These are phyloP conservation scores for Rotaria sp. DNA, from an alignment of 2,888 invertebrate genomes.

Conservation along the genomic window DNA sequence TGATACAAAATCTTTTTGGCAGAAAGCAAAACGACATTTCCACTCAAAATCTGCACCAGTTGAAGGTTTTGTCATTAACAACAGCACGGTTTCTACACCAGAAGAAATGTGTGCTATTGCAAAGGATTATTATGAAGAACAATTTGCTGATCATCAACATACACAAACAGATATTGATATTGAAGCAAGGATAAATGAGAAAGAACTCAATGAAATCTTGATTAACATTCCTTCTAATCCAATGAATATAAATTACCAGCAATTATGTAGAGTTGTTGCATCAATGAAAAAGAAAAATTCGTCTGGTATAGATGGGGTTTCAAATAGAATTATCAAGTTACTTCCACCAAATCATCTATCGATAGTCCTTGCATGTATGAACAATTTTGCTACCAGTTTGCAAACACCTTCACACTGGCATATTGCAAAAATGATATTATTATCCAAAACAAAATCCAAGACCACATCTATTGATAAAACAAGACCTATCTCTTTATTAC, in stretches of 20 bases:
- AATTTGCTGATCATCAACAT: not conserved
- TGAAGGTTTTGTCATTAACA: not conserved
- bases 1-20: conserved; percentile 5
- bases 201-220: not conserved
- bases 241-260: not conserved
- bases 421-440: conserved; percentile 13
- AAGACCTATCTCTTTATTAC: not conserved
- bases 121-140: not conserved
- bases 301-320: not conserved
- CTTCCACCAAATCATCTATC: not conserved
- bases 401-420: not conserved
- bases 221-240: not conserved
- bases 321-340: not conserved
- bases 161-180: not conserved
- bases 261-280: not conserved
- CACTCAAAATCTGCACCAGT: not conserved
- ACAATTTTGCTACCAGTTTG: not conserved
- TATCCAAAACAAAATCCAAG: not conserved
- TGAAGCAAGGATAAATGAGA: not conserved
- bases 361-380: not conserved
- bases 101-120: not conserved
- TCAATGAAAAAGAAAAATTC: not conserved
- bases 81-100: not conserved
- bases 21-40: conserved; percentile 2
- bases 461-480: not conserved